Conservation (phyloP, 2,888 invertebrate genomes). For the Drosophila multiciliata region DNA sequence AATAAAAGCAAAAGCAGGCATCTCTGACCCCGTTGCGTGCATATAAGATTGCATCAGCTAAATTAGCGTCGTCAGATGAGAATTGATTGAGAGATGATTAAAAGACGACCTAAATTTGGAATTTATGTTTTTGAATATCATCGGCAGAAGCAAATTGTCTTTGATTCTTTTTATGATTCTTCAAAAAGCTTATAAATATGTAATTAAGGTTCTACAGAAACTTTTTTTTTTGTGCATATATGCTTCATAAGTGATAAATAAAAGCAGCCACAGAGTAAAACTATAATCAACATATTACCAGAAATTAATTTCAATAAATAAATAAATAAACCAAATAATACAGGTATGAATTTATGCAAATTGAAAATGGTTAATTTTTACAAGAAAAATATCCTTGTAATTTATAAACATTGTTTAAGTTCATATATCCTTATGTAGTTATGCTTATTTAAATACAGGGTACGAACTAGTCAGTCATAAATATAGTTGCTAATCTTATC, state of each 20-base stretch:
- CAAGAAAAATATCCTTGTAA: not conserved
- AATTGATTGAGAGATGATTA: not conserved
- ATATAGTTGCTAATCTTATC: not conserved
- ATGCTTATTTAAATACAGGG: not conserved
- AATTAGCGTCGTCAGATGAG: not conserved
- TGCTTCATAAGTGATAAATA: not conserved
- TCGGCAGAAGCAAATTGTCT: not conserved
- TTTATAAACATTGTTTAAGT: not conserved
- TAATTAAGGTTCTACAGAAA: not conserved
- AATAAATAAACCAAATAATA: not conserved
- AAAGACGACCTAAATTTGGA: not conserved
- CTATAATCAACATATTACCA: not conserved
- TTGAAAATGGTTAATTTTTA: not conserved
- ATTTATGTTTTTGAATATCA: not conserved
- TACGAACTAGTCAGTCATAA: not conserved
- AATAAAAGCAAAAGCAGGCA: conserved; percentile 1
- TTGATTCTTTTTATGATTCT: not conserved
- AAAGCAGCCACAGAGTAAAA: not conserved
- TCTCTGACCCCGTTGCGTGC: not conserved
- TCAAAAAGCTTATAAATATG: not conserved
- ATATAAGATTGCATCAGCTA: not conserved
- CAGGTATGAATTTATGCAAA: not conserved
- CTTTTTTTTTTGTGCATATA: not conserved
- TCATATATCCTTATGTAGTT: not conserved
- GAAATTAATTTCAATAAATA: not conserved